Percentiles rank a stretch among this genome's conserved stretches.
Conservation (phyloP, 1,140 invertebrate genomes). For the Ruditapes philippinarum region DNA sequence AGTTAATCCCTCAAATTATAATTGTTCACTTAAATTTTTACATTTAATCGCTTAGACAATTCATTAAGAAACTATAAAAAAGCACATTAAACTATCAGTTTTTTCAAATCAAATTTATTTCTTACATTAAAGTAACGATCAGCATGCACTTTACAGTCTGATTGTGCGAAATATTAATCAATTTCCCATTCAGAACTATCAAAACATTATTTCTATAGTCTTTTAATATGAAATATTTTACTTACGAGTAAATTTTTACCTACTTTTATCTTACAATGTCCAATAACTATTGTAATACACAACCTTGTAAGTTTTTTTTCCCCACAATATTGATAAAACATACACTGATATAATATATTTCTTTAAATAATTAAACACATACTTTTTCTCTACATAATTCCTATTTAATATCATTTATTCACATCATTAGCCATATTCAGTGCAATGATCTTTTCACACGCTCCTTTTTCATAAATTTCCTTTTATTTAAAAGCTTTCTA, state of each 20-base stretch:
- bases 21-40: too few species aligned
- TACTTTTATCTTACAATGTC: background rate
- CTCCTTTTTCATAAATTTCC: background rate
- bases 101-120: background rate
- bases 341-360: background rate
- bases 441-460: background rate
- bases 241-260: background rate
- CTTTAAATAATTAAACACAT: constrained; percentile 3
- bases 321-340: too few species aligned
- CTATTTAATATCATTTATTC: background rate
- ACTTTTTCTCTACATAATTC: background rate
- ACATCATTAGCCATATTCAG: background rate
- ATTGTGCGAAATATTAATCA: background rate
- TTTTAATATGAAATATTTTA: too few species aligned
- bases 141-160: background rate
- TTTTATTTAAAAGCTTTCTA: constrained; percentile 6
- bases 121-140: background rate
- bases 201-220: background rate
- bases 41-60: background rate
- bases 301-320: too few species aligned
- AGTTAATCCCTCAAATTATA: too few species aligned
- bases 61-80: background rate
- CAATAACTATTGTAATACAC: too few species aligned
- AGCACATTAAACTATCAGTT: background rate
- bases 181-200: background rate